A percentile compares a stretch with the other conserved stretches of the same genome.
phyloP scores from a whole-genome alignment of 1,140 invertebrate species.

The Odontomachus brunneus region DNA sequence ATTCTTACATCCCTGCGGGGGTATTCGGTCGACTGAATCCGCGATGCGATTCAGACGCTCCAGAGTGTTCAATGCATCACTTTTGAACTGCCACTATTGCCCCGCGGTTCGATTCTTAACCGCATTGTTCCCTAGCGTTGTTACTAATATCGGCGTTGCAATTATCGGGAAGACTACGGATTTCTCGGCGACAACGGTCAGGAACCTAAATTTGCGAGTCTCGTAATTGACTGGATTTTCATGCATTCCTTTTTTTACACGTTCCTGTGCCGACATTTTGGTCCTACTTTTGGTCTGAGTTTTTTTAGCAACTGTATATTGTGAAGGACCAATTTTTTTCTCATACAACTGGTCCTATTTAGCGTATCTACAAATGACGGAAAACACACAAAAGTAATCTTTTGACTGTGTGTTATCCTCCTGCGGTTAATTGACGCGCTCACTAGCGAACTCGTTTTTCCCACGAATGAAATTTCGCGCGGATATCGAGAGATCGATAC shows the following conservation, averaged over 20 bases:
- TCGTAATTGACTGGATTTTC: background rate
- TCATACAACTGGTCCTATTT: too few species aligned
- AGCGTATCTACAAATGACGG: too few species aligned
- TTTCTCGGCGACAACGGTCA: background rate
- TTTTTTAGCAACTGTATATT: too few species aligned
- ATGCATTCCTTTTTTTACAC: background rate
- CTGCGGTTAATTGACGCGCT: background rate
- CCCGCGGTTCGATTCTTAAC: background rate
- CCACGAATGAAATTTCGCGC: slow-evolving; percentile 30
- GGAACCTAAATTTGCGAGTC: background rate
- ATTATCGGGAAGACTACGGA: background rate
- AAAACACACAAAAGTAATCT: background rate
- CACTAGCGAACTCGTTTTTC: slow-evolving; percentile 23
- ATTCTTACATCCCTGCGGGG: slow-evolving; percentile 64
- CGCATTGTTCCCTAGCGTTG: background rate
- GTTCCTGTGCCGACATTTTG: too few species aligned
- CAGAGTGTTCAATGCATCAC: slow-evolving; percentile 16
- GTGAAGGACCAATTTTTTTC: too few species aligned
- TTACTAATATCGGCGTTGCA: background rate
- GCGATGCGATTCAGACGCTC: slow-evolving; percentile 31
- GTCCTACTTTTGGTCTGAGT: too few species aligned
- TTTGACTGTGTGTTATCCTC: background rate
- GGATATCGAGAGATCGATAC: slow-evolving; percentile 39
- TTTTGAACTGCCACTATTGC: slow-evolving; percentile 24
- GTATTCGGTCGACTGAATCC: slow-evolving; percentile 38